Evolutionary conservation across 1,140 invertebrate species (phyloP), one percentile per base, ranked within the genome.

Genomic region (Heterodera schachtii): DNA sequence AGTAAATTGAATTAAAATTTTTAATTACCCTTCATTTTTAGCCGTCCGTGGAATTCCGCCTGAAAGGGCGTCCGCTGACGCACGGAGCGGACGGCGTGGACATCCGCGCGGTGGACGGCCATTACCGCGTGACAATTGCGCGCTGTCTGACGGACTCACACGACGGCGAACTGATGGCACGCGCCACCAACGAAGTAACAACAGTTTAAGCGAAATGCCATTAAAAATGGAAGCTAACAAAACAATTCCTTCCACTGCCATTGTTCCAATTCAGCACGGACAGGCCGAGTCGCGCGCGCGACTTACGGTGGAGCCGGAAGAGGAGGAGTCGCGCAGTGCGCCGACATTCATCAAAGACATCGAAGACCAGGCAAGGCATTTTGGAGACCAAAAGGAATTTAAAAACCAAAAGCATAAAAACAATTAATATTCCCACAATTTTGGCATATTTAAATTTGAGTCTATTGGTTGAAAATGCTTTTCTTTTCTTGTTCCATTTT

Each of bases 301-400:
- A 47, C 78, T 89, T 9, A 89, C 83, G 16, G 87, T 89, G 31
- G 88, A 89, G 60, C 83, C 82, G 6, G 83, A 84, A 67, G 88
- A 89, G 57, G 88, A 89, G 47, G 87, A 89, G 19, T 85, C 83
- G 13, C 66, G 86, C 21, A 85, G 83, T 80, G 88, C 88, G 1
- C 88, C 88, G 11, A 89, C 88, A 16, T 89, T 89, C 82, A 73
- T 89, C 70, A 90, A 90, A 73, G 88, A 89, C 78, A 89, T 89
- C 71, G 86, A 90, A 71, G 89, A 90, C 74, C 89, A 90, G 79
- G 86, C n/a, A 67, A 70, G 47, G 16, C 13, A 73, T 16, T 6
- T 81, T 8, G 31, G 75, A 73, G 11, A 52, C 0, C 11, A 8
- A 52, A 8, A 7, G 9, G 5, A 80, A 80, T 19, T 41, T 47